These are phyloP conservation scores for Catocala fraxini DNA, from an alignment of 2,888 invertebrate genomes.

Conservation along the genomic window DNA sequence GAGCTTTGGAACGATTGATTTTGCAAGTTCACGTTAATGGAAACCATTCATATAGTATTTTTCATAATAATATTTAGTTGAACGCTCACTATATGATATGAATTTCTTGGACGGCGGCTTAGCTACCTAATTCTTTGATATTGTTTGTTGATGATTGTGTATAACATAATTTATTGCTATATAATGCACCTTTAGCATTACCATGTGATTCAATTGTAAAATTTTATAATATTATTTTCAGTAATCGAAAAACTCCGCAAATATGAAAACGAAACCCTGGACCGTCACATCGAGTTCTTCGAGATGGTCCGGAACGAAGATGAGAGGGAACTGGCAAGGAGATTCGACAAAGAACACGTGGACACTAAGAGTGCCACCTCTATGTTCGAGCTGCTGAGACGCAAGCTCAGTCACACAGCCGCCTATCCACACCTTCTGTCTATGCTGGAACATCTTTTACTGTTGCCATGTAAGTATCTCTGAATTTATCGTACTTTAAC, in stretches of 20 bases:
- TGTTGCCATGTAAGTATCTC: constrained; percentile 89
- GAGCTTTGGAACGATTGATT: no score
- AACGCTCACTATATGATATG: no score
- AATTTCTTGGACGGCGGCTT: no score
- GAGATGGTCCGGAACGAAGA: constrained; percentile 99
- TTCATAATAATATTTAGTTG: no score
- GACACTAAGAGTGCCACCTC: constrained; percentile 97
- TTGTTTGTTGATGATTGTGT: no score
- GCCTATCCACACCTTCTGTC: constrained; percentile 98
- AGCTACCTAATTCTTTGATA: no score
- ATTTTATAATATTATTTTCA: constrained; percentile 40
- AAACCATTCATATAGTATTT: no score
- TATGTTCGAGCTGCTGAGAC: constrained; percentile 96
- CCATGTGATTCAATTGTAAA: not conserved
- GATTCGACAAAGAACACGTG: constrained; percentile 96
- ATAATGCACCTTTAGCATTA: not conserved
- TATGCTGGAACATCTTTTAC: constrained; percentile 94
- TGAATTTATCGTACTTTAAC: no score
- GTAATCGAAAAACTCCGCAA: constrained; percentile 97
- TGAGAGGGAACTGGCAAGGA: constrained; percentile 96
- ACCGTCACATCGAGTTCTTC: constrained; percentile 99
- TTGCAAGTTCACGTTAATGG: no score
- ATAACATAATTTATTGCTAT: no score
- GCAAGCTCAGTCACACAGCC: constrained; percentile 96
- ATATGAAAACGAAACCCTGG: constrained; percentile 97